Base-by-base conservation (phyloP, 2,797 vertebrate species). In the Xenops minutus region DNA sequence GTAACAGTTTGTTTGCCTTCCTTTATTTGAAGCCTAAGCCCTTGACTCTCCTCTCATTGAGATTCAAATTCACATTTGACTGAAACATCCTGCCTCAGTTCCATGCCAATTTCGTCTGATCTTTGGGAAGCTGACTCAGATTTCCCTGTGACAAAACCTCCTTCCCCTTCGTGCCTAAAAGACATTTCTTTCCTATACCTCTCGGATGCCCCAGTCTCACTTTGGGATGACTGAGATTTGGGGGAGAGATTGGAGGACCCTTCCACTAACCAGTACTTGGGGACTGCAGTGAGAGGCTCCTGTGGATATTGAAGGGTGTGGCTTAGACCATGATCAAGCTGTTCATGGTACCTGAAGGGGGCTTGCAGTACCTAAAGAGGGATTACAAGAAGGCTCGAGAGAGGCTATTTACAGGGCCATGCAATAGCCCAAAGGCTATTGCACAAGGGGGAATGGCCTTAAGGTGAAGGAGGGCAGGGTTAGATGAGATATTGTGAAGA, bases 181-280 rank as follows among this genome's bases (percentile, higher is more conserved):
- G 13, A 3, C 8, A 7, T 56, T n/a, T 15, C 2, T 78, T 71
- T 87, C 8, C 62, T n/a, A 26, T 4, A 16, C 10, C 21, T 66
- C 29, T 37, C 2, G 0, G 24, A 4, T 9, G 34, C 2, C 22
- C n/a, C 30, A 12, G 0, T 6, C 14, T 15, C 12, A 0, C 14
- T 58, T 71, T 20, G 43, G 16, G 46, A 14, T 12, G 12, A 7
- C 0, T 7, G 56, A 71, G n/a, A 12, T 22, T 10, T 39, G 5
- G 2, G 3, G 22, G 18, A 41, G 27, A 26, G 34, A 2, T 0
- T 29, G 37, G 7, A 77, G 22, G 41, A 81, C 24, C 23, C 4
- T 36, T n/a, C 30, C 51, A 16, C 41, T 5, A 5, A 2, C 13
- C 44, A 7, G 23, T 3, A 8, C 46, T 26, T 14, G 1, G 27